Percentiles rank a stretch among this genome's conserved stretches.
These are phyloP conservation scores for Diplodus sargus DNA, from an alignment of 2,797 vertebrate genomes.

Conservation along the genomic window DNA sequence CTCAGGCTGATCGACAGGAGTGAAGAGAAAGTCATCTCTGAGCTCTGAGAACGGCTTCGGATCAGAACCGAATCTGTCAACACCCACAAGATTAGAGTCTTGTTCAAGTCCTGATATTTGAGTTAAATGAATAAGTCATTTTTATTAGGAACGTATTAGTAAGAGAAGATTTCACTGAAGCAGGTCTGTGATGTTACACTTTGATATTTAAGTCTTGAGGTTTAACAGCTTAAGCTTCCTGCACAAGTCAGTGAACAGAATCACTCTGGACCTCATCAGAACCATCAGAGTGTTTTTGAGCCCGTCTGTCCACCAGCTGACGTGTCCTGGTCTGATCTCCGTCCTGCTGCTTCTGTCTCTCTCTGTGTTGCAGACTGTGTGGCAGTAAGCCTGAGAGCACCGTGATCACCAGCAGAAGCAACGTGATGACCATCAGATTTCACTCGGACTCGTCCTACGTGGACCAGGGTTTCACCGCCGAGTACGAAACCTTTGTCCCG, in stretches of 20 bases:
- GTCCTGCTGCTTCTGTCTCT: not conserved
- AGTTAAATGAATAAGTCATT: not conserved
- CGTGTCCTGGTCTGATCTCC: not conserved
- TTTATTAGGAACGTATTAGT: not conserved
- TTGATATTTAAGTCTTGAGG: not conserved
- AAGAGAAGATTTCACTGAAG: not conserved
- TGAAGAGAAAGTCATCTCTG: no score
- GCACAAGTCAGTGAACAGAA: not conserved
- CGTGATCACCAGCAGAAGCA: slow-evolving; percentile 82
- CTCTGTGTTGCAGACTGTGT: slow-evolving; percentile 85
- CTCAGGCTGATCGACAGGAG: no score
- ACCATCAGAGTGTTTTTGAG: not conserved
- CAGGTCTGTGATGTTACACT: not conserved
- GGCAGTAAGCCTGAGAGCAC: slow-evolving; percentile 75
- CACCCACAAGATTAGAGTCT: no score
- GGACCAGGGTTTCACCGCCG: slow-evolving; percentile 88
- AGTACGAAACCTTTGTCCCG: slow-evolving; percentile 89
- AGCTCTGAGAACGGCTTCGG: no score
- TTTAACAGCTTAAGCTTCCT: no score
- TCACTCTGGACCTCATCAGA: not conserved
- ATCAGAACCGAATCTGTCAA: no score
- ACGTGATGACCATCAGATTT: slow-evolving; percentile 84
- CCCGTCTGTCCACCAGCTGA: not conserved
- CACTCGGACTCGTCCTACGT: slow-evolving; percentile 89
- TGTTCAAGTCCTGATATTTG: no score